Base-by-base conservation (phyloP, 2,113 vertebrate genomes). In the Erythrocercus mccallii region DNA sequence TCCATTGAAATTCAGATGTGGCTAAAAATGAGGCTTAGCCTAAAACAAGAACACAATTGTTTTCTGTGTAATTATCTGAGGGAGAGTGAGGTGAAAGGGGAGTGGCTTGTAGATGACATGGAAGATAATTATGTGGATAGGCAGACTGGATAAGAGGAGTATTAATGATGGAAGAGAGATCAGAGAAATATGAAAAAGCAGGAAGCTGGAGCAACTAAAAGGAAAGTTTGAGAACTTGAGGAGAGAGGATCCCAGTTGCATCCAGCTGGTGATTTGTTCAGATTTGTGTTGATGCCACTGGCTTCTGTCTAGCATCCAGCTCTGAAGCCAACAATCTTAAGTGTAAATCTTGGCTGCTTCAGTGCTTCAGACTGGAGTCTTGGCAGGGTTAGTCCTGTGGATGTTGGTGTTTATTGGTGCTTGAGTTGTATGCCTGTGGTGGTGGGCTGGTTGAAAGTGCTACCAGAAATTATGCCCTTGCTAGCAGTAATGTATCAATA, bases 361-460 rank as follows among this genome's bases (percentile, higher is more conserved):
- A 35, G 19, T n/a, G 23, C 77, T 37, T 66, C 15, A 61, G 31
- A 8, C 53, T 47, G 53, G 44, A 76, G 24, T 44, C 40, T 48
- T 24, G 40, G 2, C 1, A 1, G 5, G 2, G 6, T 33, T 51
- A 47, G 15, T 88, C 35, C 48, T 79, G 12, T 38, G n/a, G 35
- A 5, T 56, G 5, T 25, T 72, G 38, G 13, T 64, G n/a, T 64
- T 44, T 22, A 6, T 10, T 72, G 33, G 11, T 71, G 38, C 40
- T 57, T 16, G 57, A n/a, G 0, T 54, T 83, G 8, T 51, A 20
- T 56, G 27, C 47, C 6, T 0, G 0, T 30, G 61, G 11, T 12
- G 14, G 27, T 10, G 8, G 57, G 13, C 47, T 16, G 0, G 0
- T 17, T 74, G 15, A 18, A 66, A 51, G 10, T n/a, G 23, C 12